A percentile compares a stretch with the other conserved stretches of the same genome.
These are phyloP conservation scores for Crocidura indochinensis DNA, from an alignment of 2,797 vertebrate genomes.

Conservation along the genomic window DNA sequence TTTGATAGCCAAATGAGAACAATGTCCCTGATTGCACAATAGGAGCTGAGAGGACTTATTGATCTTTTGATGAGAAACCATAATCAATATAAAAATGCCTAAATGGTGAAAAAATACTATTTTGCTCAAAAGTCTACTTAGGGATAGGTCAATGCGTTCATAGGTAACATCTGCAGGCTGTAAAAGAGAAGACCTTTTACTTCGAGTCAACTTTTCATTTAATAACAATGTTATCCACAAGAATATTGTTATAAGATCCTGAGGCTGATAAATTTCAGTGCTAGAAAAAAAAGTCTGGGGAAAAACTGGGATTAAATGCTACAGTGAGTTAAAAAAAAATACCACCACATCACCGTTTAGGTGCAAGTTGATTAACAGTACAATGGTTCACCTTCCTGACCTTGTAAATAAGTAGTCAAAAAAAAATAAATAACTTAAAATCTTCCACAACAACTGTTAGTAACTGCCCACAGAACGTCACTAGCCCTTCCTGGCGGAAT, in stretches of 20 bases:
- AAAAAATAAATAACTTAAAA: slow-evolving; percentile 15
- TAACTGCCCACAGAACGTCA: slow-evolving; percentile 24
- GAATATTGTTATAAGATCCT: slow-evolving; percentile 28
- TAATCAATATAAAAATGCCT: slow-evolving; percentile 50
- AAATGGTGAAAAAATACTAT: not conserved
- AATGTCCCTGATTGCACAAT: not conserved
- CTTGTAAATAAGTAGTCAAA: slow-evolving; percentile 69
- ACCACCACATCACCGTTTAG: not conserved
- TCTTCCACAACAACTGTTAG: not conserved
- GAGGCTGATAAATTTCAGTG: not conserved
- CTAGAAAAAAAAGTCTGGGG: slow-evolving; percentile 31
- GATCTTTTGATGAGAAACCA: slow-evolving; percentile 19
- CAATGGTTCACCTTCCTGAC: slow-evolving; percentile 67
- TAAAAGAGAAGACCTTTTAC: not conserved
- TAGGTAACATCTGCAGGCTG: not conserved
- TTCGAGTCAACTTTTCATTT: slow-evolving; percentile 52
- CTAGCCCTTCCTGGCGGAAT: slow-evolving; percentile 29
- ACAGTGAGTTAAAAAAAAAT: not conserved
- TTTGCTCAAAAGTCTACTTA: not conserved
- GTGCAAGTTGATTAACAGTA: slow-evolving; percentile 3
- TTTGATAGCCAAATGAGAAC: slow-evolving; percentile 37
- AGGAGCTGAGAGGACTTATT: not conserved
- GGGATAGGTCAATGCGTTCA: not conserved
- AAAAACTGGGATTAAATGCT: slow-evolving; percentile 53
- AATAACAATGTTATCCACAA: slow-evolving; percentile 17